These are phyloP conservation scores for Kryptopterus vitreolus DNA, from an alignment of 2,797 vertebrate species.

Conservation along the genomic window DNA sequence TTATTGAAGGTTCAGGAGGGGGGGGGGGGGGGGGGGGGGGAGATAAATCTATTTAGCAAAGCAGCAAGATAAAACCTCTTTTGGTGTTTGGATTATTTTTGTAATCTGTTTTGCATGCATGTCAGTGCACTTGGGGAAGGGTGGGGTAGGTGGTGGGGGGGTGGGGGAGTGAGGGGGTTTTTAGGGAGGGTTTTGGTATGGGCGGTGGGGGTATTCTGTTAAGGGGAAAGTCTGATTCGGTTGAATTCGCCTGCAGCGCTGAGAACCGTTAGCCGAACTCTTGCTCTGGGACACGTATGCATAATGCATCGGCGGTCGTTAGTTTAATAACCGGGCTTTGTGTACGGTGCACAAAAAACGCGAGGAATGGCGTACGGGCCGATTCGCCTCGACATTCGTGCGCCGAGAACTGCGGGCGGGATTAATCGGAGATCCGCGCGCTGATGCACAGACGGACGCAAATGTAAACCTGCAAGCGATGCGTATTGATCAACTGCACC, in stretches of 20 bases:
- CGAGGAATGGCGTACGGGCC: neutral
- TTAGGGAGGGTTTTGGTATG: too few species aligned
- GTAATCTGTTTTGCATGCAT: conserved; percentile 47
- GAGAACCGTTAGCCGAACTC: conserved; percentile 61
- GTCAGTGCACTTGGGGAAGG: conserved; percentile 41
- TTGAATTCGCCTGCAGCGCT: conserved; percentile 53
- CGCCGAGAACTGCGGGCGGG: neutral
- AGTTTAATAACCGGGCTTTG: conserved; percentile 66
- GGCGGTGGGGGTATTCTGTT: neutral
- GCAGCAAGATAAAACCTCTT: conserved; percentile 31
- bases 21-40: neutral
- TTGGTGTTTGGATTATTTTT: conserved; percentile 37
- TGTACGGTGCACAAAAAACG: conserved; percentile 46
- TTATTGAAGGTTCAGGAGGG: neutral
- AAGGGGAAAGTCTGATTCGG: conserved; percentile 44
- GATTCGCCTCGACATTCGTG: neutral
- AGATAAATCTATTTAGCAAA: conserved; percentile 38
- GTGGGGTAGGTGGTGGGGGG: conserved; percentile 53
- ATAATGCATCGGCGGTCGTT: conserved; percentile 69
- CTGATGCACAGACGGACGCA: neutral
- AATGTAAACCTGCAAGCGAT: conserved; percentile 2
- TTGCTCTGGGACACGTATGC: conserved; percentile 64
- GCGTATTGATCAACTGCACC: neutral
- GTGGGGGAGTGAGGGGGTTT: conserved; percentile 42
- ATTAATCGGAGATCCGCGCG: neutral